phyloP scores from a whole-genome alignment of 2,888 invertebrate species.

The Dione vanillae region DNA sequence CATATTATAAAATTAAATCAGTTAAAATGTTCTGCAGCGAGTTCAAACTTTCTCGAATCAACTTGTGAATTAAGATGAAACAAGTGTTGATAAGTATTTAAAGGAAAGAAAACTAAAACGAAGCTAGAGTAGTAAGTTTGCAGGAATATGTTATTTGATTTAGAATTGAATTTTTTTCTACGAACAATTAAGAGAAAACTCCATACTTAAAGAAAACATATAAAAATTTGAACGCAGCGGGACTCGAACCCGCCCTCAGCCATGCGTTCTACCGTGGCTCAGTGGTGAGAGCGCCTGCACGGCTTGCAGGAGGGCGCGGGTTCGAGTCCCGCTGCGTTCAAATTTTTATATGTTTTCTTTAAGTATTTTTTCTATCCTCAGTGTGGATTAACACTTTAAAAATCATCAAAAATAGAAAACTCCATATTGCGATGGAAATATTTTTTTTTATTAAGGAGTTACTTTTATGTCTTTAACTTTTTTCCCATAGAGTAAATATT shows the following conservation, averaged over 20 bases:
- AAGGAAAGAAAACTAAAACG: conserved; percentile 16
- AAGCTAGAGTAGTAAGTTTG: not conserved
- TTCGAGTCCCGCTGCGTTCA: too few species aligned
- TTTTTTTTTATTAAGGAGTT: conserved; percentile 33
- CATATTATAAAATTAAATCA: conserved; percentile 23
- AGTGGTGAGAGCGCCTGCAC: too few species aligned
- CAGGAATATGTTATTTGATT: not conserved
- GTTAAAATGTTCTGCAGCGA: conserved; percentile 9
- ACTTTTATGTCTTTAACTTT: conserved; percentile 9
- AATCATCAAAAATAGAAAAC: too few species aligned
- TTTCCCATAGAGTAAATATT: not conserved
- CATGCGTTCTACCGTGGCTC: too few species aligned
- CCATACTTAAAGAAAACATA: too few species aligned
- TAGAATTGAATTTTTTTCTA: conserved; percentile 12
- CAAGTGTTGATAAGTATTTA: conserved; percentile 20
- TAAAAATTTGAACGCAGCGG: too few species aligned
- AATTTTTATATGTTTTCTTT: too few species aligned
- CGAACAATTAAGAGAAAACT: conserved; percentile 24
- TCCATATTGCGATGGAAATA: conserved; percentile 5
- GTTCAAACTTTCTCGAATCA: conserved; percentile 4
- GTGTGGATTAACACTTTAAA: too few species aligned
- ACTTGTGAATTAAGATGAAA: conserved; percentile 21
- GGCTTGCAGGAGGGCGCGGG: too few species aligned
- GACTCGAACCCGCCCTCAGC: too few species aligned
- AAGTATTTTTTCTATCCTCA: too few species aligned